Evolutionary conservation across 2,888 invertebrate species (phyloP), one percentile per base, ranked within the genome.

Genomic region (Philopedon plagiatum): DNA sequence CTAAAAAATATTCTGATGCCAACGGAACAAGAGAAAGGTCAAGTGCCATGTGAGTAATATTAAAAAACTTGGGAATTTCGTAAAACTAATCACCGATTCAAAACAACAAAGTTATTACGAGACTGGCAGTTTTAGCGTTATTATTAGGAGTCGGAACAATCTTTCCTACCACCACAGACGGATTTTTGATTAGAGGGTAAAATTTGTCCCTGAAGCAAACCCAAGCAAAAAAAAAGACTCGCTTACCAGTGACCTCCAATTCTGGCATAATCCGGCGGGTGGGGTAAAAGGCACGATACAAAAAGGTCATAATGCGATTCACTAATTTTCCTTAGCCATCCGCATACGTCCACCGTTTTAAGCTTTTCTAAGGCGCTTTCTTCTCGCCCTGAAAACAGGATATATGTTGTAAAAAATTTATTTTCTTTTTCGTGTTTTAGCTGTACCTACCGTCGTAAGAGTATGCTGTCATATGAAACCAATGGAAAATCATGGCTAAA

Each of bases 381-480:
- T 60, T 91, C 91, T 83, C 93, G 92, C 0, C 92, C 92, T 84
- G 68, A 56, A 78, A 77, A 74, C 58, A 58, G 19, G 41, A 29
- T 1, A 39, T 13, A n/a, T 13, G n/a, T 11, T 32, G 21, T 8
- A 26, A 23, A 19, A 32, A 15, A n/a, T n/a, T n/a, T n/a, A n/a
- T n/a, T n/a, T n/a, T 34, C 7, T n/a, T 23, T 61, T 46, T 19
- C 8, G 5, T 21, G 13, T 23, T 21, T 7, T 41, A 18, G 26
- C 18, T 26, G n/a, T 26, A 1, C 18, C 5, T 86, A 95, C 96
- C 96, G 86, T 98, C 97, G 82, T 96, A 97, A 7, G 98, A 92
- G 85, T 96, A 97, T 1, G 98, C 97, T 13, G 99, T 99, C 80
- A 97, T 94, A 86, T 99, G 96, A 88, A 99, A 99, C 99, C 99